A percentile compares a stretch with the other conserved stretches of the same genome.
These are phyloP conservation scores for Papilio glaucus DNA, from an alignment of 1,140 invertebrate genomes.

Conservation along the genomic window DNA sequence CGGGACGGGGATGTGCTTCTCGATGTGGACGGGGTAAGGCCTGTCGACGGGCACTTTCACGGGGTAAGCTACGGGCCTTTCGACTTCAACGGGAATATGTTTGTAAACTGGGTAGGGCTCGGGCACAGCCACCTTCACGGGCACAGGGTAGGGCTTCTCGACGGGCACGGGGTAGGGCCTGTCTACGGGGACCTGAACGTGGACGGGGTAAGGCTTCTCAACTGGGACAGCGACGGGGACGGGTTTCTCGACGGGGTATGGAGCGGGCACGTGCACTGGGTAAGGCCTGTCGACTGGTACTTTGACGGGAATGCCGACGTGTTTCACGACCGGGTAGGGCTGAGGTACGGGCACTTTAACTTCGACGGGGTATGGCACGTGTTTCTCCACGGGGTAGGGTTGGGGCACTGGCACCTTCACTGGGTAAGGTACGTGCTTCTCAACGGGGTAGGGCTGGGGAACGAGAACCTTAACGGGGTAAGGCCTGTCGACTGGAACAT, in stretches of 20 bases:
- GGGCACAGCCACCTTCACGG: conserved; percentile 84
- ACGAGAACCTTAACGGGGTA: conserved; percentile 87
- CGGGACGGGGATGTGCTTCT: conserved; percentile 74
- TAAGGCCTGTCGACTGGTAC: conserved; percentile 85
- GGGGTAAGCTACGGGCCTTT: conserved; percentile 86
- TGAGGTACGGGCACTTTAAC: conserved; percentile 85
- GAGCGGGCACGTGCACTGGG: conserved; percentile 86
- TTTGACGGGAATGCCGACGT: conserved; percentile 80
- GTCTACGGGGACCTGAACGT: conserved; percentile 85
- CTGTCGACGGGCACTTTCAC: conserved; percentile 85
- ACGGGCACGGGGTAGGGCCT: conserved; percentile 82
- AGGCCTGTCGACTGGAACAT: conserved; percentile 86
- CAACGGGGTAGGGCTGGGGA: conserved; percentile 87
- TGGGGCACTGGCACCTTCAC: conserved; percentile 86
- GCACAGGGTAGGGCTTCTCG: conserved; percentile 84
- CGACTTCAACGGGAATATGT: conserved; percentile 85
- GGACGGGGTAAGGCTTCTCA: conserved; percentile 85
- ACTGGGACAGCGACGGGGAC: conserved; percentile 84
- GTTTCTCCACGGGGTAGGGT: conserved; percentile 87
- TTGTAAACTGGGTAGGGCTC: conserved; percentile 84
- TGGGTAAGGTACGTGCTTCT: conserved; percentile 86
- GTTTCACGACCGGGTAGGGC: conserved; percentile 84
- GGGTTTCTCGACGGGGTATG: conserved; percentile 85
- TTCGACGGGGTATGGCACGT: conserved; percentile 85
- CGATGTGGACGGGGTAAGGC: conserved; percentile 84